A percentile compares a stretch with the other conserved stretches of the same genome.
Evolutionary conservation across 92 coral and sea anemone genomes (phyloP).

Genomic region (Actinernus sp.): DNA sequence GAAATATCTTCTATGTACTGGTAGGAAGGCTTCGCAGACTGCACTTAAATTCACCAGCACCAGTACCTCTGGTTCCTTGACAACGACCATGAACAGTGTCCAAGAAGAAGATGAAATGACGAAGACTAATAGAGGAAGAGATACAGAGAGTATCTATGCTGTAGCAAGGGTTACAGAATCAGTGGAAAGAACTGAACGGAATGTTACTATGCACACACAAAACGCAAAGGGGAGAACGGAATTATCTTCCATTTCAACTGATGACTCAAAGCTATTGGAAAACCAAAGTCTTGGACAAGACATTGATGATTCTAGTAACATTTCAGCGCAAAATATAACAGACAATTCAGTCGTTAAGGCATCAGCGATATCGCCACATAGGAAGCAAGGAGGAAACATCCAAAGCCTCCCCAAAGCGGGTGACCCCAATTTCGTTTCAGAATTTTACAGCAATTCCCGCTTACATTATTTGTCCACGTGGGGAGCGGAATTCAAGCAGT

Average conservation of each 20-base stretch:
- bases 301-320: background rate
- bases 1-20: slow-evolving; percentile 80
- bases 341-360: background rate
- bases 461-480: slow-evolving; percentile 93
- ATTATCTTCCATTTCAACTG: background rate
- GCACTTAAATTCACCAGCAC: slow-evolving; percentile 27
- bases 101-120: background rate
- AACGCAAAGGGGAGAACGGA: background rate
- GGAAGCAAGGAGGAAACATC: background rate
- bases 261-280: background rate
- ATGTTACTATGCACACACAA: background rate
- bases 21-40: slow-evolving; percentile 71
- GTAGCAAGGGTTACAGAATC: no score
- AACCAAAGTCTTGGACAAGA: background rate
- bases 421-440: slow-evolving; percentile 90
- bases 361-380: background rate
- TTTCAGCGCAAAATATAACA: background rate
- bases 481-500: slow-evolving; percentile 96
- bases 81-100: background rate
- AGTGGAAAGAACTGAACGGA: background rate
- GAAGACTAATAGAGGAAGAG: background rate
- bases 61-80: background rate
- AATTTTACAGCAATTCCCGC: slow-evolving; percentile 91
- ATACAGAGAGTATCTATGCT: background rate
- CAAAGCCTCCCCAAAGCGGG: slow-evolving; percentile 73